These are phyloP conservation scores for Dicentrarchus labrax DNA, from an alignment of 2,113 vertebrate genomes.

Conservation along the genomic window DNA sequence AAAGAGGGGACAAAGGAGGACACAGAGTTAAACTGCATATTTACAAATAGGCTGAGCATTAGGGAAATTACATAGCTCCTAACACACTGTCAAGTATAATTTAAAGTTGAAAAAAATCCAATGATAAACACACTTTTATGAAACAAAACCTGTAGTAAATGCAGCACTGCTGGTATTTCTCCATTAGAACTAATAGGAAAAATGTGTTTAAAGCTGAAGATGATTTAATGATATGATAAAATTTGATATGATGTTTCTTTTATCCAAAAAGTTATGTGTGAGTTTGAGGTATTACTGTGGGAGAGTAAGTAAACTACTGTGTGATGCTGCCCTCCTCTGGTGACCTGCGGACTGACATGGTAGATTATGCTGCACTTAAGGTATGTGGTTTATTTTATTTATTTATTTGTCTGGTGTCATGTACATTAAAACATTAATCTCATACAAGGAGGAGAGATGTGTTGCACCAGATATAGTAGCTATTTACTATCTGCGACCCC, in stretches of 20 bases:
- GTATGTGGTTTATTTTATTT: background rate
- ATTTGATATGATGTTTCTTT: background rate
- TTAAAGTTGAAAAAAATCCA: constrained; percentile 7
- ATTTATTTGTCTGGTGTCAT: background rate
- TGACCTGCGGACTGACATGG: background rate
- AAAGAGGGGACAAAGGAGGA: constrained; percentile 41
- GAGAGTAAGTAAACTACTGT: constrained; percentile 13
- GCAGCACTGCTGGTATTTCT: no score
- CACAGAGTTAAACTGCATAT: constrained; percentile 23
- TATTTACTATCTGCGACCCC: background rate
- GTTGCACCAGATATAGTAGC: background rate
- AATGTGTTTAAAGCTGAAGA: background rate
- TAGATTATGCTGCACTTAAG: background rate
- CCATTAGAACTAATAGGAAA: no score
- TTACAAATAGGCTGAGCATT: constrained; percentile 43
- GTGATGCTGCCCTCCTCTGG: constrained; percentile 72
- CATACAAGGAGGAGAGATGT: background rate
- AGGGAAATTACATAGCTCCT: constrained; percentile 34
- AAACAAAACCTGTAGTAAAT: background rate
- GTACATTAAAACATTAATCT: background rate
- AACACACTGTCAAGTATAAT: constrained; percentile 6
- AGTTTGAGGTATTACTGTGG: background rate
- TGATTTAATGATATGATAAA: constrained; percentile 1
- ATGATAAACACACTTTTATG: background rate
- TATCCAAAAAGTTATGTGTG: background rate